phyloP scores from a whole-genome alignment of 2,113 vertebrate genomes.

The Plotosus lineatus region DNA sequence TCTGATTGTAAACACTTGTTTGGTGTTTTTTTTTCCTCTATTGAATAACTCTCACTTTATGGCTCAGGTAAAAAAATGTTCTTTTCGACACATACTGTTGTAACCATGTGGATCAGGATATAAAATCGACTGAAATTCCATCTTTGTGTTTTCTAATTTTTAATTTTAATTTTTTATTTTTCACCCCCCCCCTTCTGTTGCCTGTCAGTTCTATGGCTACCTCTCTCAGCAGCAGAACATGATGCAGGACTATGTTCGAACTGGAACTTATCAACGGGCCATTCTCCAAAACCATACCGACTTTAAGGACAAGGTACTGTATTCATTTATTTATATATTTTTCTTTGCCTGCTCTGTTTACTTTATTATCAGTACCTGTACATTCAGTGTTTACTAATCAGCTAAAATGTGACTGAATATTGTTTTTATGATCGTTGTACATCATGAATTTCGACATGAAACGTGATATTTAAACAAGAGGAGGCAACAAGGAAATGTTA shows the following conservation, averaged over 20 bases:
- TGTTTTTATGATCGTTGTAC: too few species aligned
- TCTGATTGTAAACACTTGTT: background rate
- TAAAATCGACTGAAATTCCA: background rate
- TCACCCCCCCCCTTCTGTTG: background rate
- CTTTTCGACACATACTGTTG: background rate
- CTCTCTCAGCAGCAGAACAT: slow-evolving; percentile 99
- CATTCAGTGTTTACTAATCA: background rate
- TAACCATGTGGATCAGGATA: background rate
- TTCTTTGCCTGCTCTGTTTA: background rate
- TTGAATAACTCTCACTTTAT: background rate
- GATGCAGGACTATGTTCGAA: slow-evolving; percentile 98
- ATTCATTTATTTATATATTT: too few species aligned
- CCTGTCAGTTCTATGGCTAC: slow-evolving; percentile 92
- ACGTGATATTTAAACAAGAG: too few species aligned
- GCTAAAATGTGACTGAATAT: background rate
- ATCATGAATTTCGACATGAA: too few species aligned
- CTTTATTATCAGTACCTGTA: background rate
- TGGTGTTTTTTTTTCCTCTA: background rate
- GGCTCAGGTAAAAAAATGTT: background rate
- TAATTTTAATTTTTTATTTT: too few species aligned
- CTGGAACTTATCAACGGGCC: slow-evolving; percentile 93
- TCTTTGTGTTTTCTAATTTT: too few species aligned
- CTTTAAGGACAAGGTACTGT: slow-evolving; percentile 99
- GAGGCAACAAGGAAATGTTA: too few species aligned
- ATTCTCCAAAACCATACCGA: slow-evolving; percentile 95